Base-by-base conservation (phyloP, 2,113 vertebrate species). In the Platysternon megacephalum region DNA sequence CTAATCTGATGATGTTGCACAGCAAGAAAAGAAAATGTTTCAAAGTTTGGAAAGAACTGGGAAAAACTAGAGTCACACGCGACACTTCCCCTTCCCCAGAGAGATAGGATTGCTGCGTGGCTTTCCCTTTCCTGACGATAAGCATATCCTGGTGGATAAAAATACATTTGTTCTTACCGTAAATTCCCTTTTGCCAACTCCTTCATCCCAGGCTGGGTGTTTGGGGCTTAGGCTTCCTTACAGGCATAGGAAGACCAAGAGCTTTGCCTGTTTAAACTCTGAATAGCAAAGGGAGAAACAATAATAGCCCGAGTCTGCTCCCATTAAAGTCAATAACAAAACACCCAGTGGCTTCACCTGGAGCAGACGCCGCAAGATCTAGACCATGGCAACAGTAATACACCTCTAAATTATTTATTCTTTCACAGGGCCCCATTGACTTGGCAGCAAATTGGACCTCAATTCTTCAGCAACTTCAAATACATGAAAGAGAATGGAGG, bases 131-230 rank as follows among this genome's bases (percentile, higher is more conserved):
- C 96, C 98, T 97, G 97, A 87, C 0, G 97, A 96, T 97, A 97
- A 97, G 97, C 96, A 94, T 94, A 97, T 97, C 97, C 97, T 96
- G 96, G 82, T 92, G n/a, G 93, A 97, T 97, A 97, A 96, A 98
- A 98, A 98, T 95, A 98, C 79, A 94, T 51, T 92, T 83, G 91
- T 91, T 95, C 96, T 98, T 95, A 97, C 91, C 74, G 96, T 95
- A 97, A 97, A 82, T 53, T 79, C 95, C 74, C 94, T 89, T 92
- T 82, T 95, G 93, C 89, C 82, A 93, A 82, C 65, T 93, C 86
- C 65, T 95, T 61, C 32, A 85, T 96, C 95, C 97, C 94, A 84
- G 86, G 83, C 72, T 88, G 0, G 2, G 49, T 26, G 49, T 16
- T 16, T 74, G 95, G 93, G 90, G 81, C n/a, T 86, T 55, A 49